phyloP scores from a whole-genome alignment of 64 coral and sea anemone genomes.

The Acropora tenuis region DNA sequence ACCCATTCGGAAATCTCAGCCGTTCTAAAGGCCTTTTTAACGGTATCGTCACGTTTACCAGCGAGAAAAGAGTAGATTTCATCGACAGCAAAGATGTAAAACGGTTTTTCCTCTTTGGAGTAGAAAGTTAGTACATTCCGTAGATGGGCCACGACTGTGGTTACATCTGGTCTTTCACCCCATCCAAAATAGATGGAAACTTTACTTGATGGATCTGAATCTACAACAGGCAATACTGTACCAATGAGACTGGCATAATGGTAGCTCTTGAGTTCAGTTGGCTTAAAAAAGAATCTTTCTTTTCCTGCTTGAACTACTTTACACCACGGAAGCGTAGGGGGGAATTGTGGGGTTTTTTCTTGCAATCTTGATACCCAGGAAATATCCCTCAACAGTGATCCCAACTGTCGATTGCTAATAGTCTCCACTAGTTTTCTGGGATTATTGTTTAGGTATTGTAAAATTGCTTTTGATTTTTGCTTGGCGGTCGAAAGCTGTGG shows the following conservation, averaged over 20 bases:
- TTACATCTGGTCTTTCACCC: slow-evolving; percentile 35
- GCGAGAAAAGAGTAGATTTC: slow-evolving; percentile 34
- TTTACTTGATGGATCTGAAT: background rate
- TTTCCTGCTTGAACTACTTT: background rate
- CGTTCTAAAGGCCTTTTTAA: background rate
- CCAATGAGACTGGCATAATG: slow-evolving; percentile 60
- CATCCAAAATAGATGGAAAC: slow-evolving; percentile 61
- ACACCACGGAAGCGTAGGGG: slow-evolving; percentile 45
- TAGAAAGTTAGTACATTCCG: slow-evolving; percentile 57
- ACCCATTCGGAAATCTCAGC: slow-evolving; percentile 58
- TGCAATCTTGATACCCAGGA: slow-evolving; percentile 50
- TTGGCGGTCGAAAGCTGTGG: background rate
- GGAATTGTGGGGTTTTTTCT: slow-evolving; percentile 35
- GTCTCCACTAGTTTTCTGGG: background rate
- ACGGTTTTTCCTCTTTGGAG: slow-evolving; percentile 52
- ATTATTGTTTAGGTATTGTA: slow-evolving; percentile 34
- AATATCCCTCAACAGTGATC: background rate
- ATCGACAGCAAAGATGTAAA: slow-evolving; percentile 44
- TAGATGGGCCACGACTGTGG: slow-evolving; percentile 53
- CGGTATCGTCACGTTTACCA: background rate
- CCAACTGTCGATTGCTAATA: slow-evolving; percentile 1
- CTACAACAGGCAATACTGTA: slow-evolving; percentile 40
- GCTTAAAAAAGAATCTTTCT: background rate
- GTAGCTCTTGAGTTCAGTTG: slow-evolving; percentile 40
- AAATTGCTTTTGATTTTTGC: slow-evolving; percentile 65